Evolutionary conservation across 2,113 vertebrate species (phyloP).

Genomic region (Mellivora capensis): DNA sequence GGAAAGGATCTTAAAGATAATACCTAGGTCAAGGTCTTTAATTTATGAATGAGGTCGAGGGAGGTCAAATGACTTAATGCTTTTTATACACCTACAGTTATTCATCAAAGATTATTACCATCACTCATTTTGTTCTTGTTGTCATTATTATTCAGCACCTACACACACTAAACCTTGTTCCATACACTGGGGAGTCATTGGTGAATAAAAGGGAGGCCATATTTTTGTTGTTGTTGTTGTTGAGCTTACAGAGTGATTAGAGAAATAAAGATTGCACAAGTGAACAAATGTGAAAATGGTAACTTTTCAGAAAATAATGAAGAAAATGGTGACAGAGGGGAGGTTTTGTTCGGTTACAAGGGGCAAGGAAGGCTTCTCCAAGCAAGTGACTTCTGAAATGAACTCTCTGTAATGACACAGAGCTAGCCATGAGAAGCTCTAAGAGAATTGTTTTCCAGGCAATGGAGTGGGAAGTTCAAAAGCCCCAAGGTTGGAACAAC

Average conservation of each 20-base stretch:
- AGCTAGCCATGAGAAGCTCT: neutral
- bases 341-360: neutral
- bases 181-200: neutral
- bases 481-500: neutral
- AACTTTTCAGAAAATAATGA: neutral
- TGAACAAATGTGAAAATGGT: neutral
- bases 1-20: slow-evolving; percentile 34
- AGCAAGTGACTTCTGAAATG: neutral
- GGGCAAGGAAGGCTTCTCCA: neutral
- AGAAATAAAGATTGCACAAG: neutral
- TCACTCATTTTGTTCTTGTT: neutral
- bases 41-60: neutral
- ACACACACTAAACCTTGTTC: neutral
- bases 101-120: neutral
- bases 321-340: neutral
- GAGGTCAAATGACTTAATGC: neutral
- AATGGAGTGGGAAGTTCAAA: neutral
- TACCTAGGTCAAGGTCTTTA: neutral
- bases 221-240: neutral
- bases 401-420: neutral
- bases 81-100: neutral
- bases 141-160: neutral
- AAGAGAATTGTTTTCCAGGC: neutral
- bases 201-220: neutral
- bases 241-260: neutral